Percentiles rank a stretch among this genome's conserved stretches.
These are phyloP conservation scores for Mixornis gularis DNA, from an alignment of 2,113 vertebrate genomes.

Conservation along the genomic window DNA sequence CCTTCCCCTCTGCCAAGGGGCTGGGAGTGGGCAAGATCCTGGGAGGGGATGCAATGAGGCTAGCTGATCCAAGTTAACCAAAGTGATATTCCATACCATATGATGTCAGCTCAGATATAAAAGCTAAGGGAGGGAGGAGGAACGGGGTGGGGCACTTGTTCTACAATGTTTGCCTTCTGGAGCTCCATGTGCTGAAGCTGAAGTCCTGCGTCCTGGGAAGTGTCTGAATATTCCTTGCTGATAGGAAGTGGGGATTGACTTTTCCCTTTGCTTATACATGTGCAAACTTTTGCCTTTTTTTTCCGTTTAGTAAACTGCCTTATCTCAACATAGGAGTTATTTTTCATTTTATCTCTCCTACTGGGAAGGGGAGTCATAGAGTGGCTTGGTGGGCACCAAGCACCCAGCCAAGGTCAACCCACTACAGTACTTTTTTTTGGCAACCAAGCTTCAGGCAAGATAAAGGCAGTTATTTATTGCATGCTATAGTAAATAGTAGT, in stretches of 20 bases:
- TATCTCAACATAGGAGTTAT: neutral
- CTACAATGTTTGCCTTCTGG: neutral
- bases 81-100: neutral
- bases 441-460: neutral
- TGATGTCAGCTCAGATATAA: neutral
- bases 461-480: neutral
- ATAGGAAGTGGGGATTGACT: neutral
- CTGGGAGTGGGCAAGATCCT: neutral
- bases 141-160: fast-evolving
- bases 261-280: neutral
- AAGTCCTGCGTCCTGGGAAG: neutral
- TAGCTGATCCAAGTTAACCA: neutral
- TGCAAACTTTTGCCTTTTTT: neutral
- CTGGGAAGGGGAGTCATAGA: neutral
- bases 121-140: neutral
- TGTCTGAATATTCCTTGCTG: neutral
- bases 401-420: neutral
- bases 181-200: neutral
- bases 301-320: neutral
- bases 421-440: neutral
- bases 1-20: too few species aligned
- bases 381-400: too few species aligned
- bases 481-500: neutral
- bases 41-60: neutral
- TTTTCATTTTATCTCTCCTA: neutral